Conservation (phyloP, 2,113 vertebrate genomes). For the Maccullochella peelii region DNA sequence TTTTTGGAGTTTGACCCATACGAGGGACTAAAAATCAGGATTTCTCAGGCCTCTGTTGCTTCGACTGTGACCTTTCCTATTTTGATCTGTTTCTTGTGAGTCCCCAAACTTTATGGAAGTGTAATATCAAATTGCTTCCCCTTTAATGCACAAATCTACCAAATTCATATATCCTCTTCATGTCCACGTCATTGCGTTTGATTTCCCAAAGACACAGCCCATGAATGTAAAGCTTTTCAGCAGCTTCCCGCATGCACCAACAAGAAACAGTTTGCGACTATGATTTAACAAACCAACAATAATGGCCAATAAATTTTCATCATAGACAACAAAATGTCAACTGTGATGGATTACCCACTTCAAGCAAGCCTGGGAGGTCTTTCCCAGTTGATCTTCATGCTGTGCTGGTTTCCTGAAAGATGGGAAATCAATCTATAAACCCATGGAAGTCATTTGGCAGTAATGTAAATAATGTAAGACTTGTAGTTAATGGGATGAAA, state of each 20-base stretch:
- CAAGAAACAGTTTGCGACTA: background rate
- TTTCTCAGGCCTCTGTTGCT: background rate
- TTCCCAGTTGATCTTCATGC: background rate
- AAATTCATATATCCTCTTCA: background rate
- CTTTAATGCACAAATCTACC: background rate
- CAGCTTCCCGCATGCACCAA: background rate
- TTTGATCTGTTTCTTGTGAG: background rate
- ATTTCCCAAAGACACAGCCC: background rate
- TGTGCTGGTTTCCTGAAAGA: background rate
- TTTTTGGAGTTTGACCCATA: background rate
- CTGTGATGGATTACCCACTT: slow-evolving; percentile 1
- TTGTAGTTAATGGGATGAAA: background rate
- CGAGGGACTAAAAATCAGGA: background rate
- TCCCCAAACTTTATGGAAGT: background rate
- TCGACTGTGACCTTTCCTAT: background rate
- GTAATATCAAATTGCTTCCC: background rate
- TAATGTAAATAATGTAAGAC: background rate
- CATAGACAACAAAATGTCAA: background rate
- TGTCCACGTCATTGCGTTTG: background rate
- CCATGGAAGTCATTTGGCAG: background rate
- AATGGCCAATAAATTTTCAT: background rate
- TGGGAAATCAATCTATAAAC: background rate
- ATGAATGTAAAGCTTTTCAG: background rate
- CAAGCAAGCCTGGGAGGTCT: background rate
- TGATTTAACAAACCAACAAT: background rate